Base-by-base conservation (phyloP, 2,113 vertebrate genomes). In the Scalopus aquaticus region DNA sequence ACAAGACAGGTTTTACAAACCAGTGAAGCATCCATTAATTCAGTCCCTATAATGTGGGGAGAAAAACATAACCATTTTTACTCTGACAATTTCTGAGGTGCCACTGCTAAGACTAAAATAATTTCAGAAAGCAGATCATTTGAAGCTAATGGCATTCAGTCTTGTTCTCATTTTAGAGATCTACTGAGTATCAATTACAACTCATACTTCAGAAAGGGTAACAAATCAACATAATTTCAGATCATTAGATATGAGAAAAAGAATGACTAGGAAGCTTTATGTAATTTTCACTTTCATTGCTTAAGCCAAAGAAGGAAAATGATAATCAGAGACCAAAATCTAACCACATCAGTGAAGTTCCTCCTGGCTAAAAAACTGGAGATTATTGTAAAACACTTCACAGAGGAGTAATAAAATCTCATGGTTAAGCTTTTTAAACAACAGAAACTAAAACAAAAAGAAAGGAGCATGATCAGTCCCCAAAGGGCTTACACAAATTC, bases 341-440 rank as follows among this genome's bases (percentile, higher is more conserved):
- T 37, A 96, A 84, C 69, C 46, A 96, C 69, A 84, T 92, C 44
- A 80, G 9, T 70, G 39, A 5, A 17, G 0, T 96, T 88, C 58
- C 93, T 97, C 90, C 70, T 73, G 77, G 72, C 76, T 90, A 95
- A 97, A 94, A 87, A 88, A 86, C 35, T 87, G 24, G 30, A 95
- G 80, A 78, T 46, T 37, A 24, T 89, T 97, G 80, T 97, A 91
- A 94, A 97, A 88, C 62, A 70, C 77, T 97, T 98, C 97, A 97
- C 91, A 58, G 54, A 87, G 37, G 39, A 97, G 24, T 54, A 91
- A 92, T 92, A 80, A 54, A 92, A 96, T 93, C 60, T 97, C 81
- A 88, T 83, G 74, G 96, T 96, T 97, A 95, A 96, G 32, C 87
- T 96, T 96, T 91, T 97, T 90, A 98, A 94, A 95, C 93, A 97